These are phyloP conservation scores for Geotrypetes seraphini DNA, from an alignment of 2,797 vertebrate species.

Conservation along the genomic window DNA sequence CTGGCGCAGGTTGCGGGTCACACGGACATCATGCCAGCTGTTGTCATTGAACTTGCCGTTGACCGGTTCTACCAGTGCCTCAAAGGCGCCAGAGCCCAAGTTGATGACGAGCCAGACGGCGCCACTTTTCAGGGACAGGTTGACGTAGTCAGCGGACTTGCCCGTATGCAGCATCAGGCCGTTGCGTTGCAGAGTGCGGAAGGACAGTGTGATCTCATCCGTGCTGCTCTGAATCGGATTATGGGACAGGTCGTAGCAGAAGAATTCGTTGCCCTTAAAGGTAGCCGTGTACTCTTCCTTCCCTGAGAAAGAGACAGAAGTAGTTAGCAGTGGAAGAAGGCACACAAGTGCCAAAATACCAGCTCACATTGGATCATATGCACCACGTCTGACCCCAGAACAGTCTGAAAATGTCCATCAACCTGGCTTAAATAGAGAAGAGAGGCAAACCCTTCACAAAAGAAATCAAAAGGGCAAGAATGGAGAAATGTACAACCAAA, in stretches of 20 bases:
- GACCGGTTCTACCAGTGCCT: slow-evolving; percentile 86
- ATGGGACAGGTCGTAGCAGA: slow-evolving; percentile 94
- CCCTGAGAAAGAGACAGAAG: slow-evolving; percentile 26
- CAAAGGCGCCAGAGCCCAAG: slow-evolving; percentile 88
- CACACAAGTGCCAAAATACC: no score
- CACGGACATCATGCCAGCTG: slow-evolving; percentile 80
- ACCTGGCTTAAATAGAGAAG: no score
- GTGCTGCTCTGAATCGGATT: slow-evolving; percentile 92
- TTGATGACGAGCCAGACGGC: slow-evolving; percentile 94
- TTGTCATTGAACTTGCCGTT: slow-evolving; percentile 88
- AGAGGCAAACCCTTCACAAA: no score
- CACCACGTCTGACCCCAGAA: no score
- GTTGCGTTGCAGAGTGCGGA: slow-evolving; percentile 84
- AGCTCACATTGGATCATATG: no score
- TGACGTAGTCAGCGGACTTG: slow-evolving; percentile 85
- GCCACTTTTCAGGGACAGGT: slow-evolving; percentile 87
- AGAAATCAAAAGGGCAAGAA: no score
- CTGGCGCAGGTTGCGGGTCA: slow-evolving; percentile 93
- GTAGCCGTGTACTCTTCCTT: slow-evolving; percentile 87
- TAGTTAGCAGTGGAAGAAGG: no score
- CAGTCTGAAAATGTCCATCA: no score
- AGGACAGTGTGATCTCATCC: slow-evolving; percentile 90
- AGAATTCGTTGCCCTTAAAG: slow-evolving; percentile 89
- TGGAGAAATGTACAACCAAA: no score
- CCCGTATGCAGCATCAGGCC: slow-evolving; percentile 91